These are phyloP conservation scores for Anguilla obscura DNA, from an alignment of 2,797 vertebrate species.

Conservation along the genomic window DNA sequence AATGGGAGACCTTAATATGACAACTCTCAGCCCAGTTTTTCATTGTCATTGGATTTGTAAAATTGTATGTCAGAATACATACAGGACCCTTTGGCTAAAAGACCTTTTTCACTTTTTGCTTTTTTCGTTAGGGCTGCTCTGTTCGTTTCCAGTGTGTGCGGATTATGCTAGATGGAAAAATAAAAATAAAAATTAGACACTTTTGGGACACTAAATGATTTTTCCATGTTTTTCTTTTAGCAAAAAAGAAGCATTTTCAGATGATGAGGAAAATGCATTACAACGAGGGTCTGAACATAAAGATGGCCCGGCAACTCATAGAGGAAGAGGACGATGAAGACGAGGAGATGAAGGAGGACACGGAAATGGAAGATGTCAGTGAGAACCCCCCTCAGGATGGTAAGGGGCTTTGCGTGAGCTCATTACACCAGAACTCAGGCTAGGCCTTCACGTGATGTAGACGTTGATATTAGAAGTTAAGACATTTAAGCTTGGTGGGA, in stretches of 20 bases:
- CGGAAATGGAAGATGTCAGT: conserved; percentile 63
- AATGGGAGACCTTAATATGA: too few species aligned
- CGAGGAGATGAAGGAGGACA: conserved; percentile 67
- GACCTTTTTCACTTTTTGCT: too few species aligned
- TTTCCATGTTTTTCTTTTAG: conserved; percentile 48
- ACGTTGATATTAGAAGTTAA: not conserved
- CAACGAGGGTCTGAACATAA: conserved; percentile 80
- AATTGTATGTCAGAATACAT: too few species aligned
- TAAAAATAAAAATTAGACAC: too few species aligned
- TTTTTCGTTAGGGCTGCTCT: too few species aligned
- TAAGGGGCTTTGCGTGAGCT: not conserved
- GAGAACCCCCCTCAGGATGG: conserved; percentile 48
- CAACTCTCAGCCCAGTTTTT: too few species aligned
- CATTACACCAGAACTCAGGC: not conserved
- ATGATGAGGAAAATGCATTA: conserved; percentile 82
- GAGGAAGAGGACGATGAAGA: conserved; percentile 66
- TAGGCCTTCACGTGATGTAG: not conserved
- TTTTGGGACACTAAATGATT: not conserved
- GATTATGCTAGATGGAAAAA: not conserved
- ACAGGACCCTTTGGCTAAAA: too few species aligned
- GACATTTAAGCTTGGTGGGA: not conserved
- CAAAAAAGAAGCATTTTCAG: conserved; percentile 78
- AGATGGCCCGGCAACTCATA: conserved; percentile 78
- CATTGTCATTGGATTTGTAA: too few species aligned
- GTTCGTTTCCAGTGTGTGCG: not conserved